Evolutionary conservation across 2,797 vertebrate species (phyloP).

Genomic region (Acipenser ruthenus): DNA sequence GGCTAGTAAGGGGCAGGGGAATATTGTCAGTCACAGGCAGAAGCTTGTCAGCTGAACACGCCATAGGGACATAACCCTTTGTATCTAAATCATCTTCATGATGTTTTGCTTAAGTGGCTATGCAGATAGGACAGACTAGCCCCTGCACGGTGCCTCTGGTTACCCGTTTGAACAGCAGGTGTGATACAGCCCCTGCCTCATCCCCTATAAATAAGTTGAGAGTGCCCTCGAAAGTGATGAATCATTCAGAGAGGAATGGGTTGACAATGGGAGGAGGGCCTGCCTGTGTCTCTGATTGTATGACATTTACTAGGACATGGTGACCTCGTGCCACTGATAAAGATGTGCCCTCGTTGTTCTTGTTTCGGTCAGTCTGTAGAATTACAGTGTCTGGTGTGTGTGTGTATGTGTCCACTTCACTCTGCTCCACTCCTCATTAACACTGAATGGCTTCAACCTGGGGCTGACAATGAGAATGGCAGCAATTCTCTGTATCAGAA

Average conservation of each 20-base stretch:
- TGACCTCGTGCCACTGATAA: slow-evolving; percentile 12
- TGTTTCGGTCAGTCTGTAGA: background rate
- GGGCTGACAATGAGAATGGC: background rate
- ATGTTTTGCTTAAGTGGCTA: no score
- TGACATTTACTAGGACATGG: slow-evolving; percentile 14
- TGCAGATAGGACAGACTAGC: no score
- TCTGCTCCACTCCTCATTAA: background rate
- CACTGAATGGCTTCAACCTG: background rate
- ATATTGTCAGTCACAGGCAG: no score
- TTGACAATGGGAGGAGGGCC: slow-evolving; percentile 9
- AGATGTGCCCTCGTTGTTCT: slow-evolving; percentile 3
- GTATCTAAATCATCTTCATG: no score
- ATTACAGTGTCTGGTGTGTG: background rate
- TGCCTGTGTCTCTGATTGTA: slow-evolving; percentile 14
- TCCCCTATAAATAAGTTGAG: slow-evolving; percentile 8
- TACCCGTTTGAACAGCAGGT: slow-evolving; percentile 6
- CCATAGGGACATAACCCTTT: no score
- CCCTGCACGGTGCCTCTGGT: slow-evolving; percentile 1
- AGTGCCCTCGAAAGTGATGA: slow-evolving; percentile 1
- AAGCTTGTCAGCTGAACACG: no score
- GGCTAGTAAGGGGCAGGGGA: no score
- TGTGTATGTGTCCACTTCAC: background rate
- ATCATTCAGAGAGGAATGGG: slow-evolving; percentile 12
- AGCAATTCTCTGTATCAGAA: background rate
- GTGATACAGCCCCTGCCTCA: background rate